Evolutionary conservation across 2,797 vertebrate genomes (phyloP).

Genomic region (Eulemur coronatus): DNA sequence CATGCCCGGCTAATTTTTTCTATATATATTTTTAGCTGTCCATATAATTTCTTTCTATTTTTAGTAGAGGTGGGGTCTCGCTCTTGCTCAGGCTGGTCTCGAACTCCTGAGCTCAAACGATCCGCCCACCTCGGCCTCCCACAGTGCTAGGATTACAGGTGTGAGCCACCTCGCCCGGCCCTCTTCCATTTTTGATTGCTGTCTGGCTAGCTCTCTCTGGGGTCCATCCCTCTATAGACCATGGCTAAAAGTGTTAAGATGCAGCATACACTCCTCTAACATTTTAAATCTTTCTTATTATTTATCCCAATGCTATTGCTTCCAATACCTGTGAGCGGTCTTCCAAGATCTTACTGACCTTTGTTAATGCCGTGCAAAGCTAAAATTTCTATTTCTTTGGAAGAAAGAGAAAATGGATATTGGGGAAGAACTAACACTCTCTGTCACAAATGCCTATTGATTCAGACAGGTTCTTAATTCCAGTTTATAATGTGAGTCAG

Average conservation of each 20-base stretch:
- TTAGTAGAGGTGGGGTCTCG: too few species aligned
- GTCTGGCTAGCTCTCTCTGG: not conserved
- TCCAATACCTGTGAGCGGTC: not conserved
- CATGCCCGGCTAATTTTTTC: too few species aligned
- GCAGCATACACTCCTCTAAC: not conserved
- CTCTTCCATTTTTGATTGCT: slow-evolving; percentile 39
- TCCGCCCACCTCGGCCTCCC: too few species aligned
- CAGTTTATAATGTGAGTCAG: slow-evolving; percentile 52
- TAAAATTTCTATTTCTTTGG: slow-evolving; percentile 40
- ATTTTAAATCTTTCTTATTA: slow-evolving; percentile 18
- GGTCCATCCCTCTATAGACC: not conserved
- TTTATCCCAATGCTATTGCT: not conserved
- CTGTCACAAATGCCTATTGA: slow-evolving; percentile 43
- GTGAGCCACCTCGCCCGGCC: too few species aligned
- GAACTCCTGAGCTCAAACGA: too few species aligned
- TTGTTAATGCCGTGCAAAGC: not conserved
- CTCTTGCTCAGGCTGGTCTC: too few species aligned
- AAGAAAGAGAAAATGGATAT: slow-evolving; percentile 32
- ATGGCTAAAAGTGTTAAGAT: slow-evolving; percentile 31
- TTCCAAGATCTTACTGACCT: slow-evolving; percentile 18
- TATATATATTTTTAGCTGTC: too few species aligned
- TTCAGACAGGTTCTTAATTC: slow-evolving; percentile 58
- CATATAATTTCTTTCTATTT: too few species aligned
- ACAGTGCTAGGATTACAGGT: too few species aligned
- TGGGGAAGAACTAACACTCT: not conserved